Percentiles rank a stretch among this genome's conserved stretches.
phyloP scores from a whole-genome alignment of 2,888 invertebrate species.

The Archips xylosteana region DNA sequence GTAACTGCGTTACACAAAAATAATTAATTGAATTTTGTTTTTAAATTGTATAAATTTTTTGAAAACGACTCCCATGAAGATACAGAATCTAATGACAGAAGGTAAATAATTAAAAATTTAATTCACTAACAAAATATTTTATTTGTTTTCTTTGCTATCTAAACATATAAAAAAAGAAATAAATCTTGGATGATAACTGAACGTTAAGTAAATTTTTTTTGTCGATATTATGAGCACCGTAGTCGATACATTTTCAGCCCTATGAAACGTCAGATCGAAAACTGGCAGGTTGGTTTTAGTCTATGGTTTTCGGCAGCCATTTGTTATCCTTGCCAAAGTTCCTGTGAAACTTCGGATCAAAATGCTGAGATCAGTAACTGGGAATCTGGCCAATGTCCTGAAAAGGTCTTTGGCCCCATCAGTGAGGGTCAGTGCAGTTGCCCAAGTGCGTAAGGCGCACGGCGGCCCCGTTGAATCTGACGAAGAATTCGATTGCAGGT shows the following conservation, averaged over 20 bases:
- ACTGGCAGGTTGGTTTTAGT: conserved; percentile 51
- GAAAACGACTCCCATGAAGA: too few species aligned
- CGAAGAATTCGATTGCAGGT: conserved; percentile 93
- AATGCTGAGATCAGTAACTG: conserved; percentile 81
- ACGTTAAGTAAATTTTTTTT: background rate
- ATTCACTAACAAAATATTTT: too few species aligned
- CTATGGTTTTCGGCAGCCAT: conserved; percentile 73
- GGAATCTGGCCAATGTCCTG: conserved; percentile 71
- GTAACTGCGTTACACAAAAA: too few species aligned
- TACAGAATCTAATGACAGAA: too few species aligned
- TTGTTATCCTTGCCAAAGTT: conserved; percentile 73
- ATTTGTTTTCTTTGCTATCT: too few species aligned
- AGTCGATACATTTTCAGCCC: conserved; percentile 10
- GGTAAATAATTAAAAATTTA: too few species aligned
- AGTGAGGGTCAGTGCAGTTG: conserved; percentile 65
- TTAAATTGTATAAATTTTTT: too few species aligned
- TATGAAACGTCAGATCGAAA: conserved; percentile 32
- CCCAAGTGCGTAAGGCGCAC: conserved; percentile 70
- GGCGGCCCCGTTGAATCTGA: conserved; percentile 89
- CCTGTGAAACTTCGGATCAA: conserved; percentile 64
- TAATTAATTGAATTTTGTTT: too few species aligned
- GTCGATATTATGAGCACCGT: conserved; percentile 6
- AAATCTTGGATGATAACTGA: too few species aligned
- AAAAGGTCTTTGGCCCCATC: conserved; percentile 72
- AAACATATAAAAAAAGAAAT: too few species aligned